These are phyloP conservation scores for Arnoldichthys spilopterus DNA, from an alignment of 2,797 vertebrate genomes.

Conservation along the genomic window DNA sequence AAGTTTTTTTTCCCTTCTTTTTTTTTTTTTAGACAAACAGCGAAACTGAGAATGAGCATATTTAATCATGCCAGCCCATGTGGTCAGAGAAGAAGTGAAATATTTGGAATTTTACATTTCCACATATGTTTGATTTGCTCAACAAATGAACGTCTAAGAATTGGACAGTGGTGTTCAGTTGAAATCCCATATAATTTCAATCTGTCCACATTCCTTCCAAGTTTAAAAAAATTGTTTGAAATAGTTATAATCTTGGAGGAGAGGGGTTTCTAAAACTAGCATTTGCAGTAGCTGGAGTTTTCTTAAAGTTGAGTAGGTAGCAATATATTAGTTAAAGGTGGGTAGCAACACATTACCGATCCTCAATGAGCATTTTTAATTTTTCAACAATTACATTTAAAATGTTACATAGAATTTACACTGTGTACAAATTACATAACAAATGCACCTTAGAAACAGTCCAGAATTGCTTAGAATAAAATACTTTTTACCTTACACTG, in stretches of 20 bases:
- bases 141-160: constrained; percentile 22
- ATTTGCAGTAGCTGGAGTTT: background rate
- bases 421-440: background rate
- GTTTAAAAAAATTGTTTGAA: background rate
- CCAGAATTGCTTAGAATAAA: too few species aligned
- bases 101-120: constrained; percentile 44
- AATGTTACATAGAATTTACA: background rate
- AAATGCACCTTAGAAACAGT: background rate
- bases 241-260: background rate
- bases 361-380: too few species aligned
- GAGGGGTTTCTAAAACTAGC: background rate
- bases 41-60: constrained; percentile 49
- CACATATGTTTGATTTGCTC: constrained; percentile 39
- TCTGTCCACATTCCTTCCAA: background rate
- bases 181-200: constrained; percentile 19
- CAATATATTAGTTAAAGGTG: too few species aligned
- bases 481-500: too few species aligned
- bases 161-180: constrained; percentile 14
- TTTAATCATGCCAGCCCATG: constrained; percentile 38
- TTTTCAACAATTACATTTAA: too few species aligned
- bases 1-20: background rate
- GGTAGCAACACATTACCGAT: too few species aligned
- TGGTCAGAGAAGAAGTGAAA: constrained; percentile 35
- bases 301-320: too few species aligned
- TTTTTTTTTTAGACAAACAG: constrained; percentile 9